A percentile compares a stretch with the other conserved stretches of the same genome.
Conservation (phyloP, 2,113 vertebrate species). For the Macroglossus sobrinus region DNA sequence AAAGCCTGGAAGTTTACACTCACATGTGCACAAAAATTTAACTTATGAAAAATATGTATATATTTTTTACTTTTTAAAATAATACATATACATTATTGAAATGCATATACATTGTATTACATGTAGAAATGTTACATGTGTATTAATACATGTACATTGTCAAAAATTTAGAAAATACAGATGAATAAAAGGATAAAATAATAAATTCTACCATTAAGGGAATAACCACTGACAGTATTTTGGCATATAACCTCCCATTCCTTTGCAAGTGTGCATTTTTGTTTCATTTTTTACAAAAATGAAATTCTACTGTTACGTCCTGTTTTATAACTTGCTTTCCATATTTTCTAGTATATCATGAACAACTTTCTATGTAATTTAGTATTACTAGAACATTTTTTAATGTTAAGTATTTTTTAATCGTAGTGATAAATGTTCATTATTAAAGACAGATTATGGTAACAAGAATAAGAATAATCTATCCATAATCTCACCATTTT, state of each 20-base stretch:
- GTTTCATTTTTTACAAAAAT: conserved; percentile 41
- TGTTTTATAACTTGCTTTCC: background rate
- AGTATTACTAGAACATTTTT: background rate
- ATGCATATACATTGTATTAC: background rate
- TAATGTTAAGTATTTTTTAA: background rate
- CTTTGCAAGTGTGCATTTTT: background rate
- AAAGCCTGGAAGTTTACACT: background rate
- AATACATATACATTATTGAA: background rate
- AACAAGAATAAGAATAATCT: background rate
- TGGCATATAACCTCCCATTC: background rate
- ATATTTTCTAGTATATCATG: background rate
- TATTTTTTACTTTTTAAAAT: background rate
- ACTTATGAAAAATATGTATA: background rate
- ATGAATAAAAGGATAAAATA: background rate
- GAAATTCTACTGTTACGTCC: background rate
- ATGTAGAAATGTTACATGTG: background rate
- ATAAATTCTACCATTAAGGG: background rate
- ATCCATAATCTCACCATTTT: background rate
- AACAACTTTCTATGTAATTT: background rate
- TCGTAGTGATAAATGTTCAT: background rate
- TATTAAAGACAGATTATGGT: conserved; percentile 2
- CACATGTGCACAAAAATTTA: background rate
- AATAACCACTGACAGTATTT: background rate
- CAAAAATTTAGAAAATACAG: background rate
- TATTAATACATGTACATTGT: background rate